Evolutionary conservation across 2,888 invertebrate genomes (phyloP).

Genomic region (Alloscopus bannaensis): DNA sequence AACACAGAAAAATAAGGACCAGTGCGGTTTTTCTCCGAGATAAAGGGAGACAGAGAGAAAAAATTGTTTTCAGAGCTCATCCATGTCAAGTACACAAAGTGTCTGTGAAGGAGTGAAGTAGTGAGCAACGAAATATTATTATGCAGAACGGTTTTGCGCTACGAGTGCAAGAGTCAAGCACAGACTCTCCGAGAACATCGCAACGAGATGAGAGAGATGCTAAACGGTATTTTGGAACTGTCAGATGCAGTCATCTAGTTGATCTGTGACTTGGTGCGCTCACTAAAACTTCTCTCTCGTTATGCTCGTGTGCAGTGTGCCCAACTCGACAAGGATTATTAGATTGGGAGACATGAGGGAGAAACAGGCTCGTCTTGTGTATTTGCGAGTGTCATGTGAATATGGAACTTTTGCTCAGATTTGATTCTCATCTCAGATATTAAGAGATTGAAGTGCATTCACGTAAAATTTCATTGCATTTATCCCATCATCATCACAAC

Average conservation of each 20-base stretch:
- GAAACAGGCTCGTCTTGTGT: neutral
- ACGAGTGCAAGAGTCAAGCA: neutral
- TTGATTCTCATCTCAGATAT: too few relatives aligned
- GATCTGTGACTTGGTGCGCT: slow-evolving; percentile 48
- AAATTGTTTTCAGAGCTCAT: neutral
- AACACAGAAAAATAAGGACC: too few relatives aligned
- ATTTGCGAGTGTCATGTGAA: too few relatives aligned
- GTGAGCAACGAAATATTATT: slow-evolving; percentile 2
- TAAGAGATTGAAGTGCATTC: slow-evolving; percentile 40
- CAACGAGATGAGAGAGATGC: slow-evolving; percentile 48
- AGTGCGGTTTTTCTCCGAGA: too few relatives aligned
- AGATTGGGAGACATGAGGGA: slow-evolving; percentile 8
- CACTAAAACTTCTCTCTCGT: neutral
- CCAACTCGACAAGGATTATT: slow-evolving; percentile 17
- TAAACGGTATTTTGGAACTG: slow-evolving; percentile 65
- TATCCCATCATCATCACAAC: slow-evolving; percentile 15
- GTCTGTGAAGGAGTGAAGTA: neutral
- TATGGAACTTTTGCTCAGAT: too few relatives aligned
- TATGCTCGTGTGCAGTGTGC: slow-evolving; percentile 1
- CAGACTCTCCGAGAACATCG: neutral
- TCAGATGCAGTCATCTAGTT: slow-evolving; percentile 53
- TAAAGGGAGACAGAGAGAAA: too few relatives aligned
- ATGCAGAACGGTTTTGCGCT: slow-evolving; percentile 18
- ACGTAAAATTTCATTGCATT: slow-evolving; percentile 16
- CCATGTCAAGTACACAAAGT: slow-evolving; percentile 15